Evolutionary conservation across 2,113 vertebrate genomes (phyloP), one percentile per base, ranked within the genome.

Genomic region (Zingel zingel): DNA sequence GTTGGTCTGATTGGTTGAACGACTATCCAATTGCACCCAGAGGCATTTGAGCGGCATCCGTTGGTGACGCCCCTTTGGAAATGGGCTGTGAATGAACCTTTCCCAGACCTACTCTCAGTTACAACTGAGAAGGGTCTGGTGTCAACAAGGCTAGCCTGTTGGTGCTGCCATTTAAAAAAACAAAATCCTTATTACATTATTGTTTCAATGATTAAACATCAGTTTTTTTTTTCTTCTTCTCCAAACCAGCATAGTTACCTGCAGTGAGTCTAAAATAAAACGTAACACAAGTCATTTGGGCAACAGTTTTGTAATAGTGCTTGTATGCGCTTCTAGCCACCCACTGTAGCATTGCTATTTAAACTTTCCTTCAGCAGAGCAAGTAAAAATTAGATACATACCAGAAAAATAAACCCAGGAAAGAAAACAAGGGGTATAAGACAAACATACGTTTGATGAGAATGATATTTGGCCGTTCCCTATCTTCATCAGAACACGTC

Each of bases 311-410:
- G n/a, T 43, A 61, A 72, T 48, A 61, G 54, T 53, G 82, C 53
- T 57, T 71, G 5, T 30, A 43, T 19, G 57, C 15, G 13, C 36
- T 71, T 81, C 68, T 27, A 39, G 50, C 76, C 54, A 70, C 33
- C 11, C 30, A 16, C 10, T 77, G 65, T 23, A 72, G 53, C 48
- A 65, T 50, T 75, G 33, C 36, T 59, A 6, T 62, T n/a, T 45
- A 59, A 54, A 82, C 15, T 79, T 81, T 8, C 74, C 15, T 54
- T 78, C 74, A 85, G 30, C 63, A 82, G 30, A 88, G 81, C 79
- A 43, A 64, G n/a, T 76, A 74, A 69, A 25, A 73, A 61, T 43
- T 2, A 25, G 19, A 77, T 62, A 68, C 73, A 79, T 85, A 43
- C 5, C 25, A 62, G 1, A 48, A 45, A 63, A 58, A 68, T 2